phyloP scores from a whole-genome alignment of 2,113 vertebrate genomes.

The Chionis minor region DNA sequence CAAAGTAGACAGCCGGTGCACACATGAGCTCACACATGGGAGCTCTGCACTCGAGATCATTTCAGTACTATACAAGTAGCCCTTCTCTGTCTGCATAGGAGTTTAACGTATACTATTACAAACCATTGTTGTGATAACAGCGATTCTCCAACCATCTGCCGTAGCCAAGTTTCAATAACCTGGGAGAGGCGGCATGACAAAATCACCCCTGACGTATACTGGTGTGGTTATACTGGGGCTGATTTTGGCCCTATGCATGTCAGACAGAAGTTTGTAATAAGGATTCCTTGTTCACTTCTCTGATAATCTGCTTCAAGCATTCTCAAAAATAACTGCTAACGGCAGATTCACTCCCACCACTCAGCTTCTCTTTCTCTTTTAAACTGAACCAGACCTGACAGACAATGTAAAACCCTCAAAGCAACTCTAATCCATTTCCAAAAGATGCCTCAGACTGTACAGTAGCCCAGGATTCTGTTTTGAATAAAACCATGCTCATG shows the following conservation, averaged over 20 bases:
- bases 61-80: background rate
- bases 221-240: background rate
- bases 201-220: background rate
- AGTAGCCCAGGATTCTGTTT: slow-evolving; percentile 61
- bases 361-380: slow-evolving; percentile 46
- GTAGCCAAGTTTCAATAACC: background rate
- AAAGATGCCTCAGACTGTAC: slow-evolving; percentile 53
- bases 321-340: slow-evolving; percentile 43
- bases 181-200: background rate
- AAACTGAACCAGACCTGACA: slow-evolving; percentile 55
- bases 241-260: background rate
- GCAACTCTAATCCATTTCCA: slow-evolving; percentile 69
- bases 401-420: slow-evolving; percentile 65
- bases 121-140: slow-evolving; percentile 39
- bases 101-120: background rate
- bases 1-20: background rate
- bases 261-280: slow-evolving; percentile 52
- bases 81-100: background rate
- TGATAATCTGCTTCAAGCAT: slow-evolving; percentile 40
- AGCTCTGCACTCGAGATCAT: background rate
- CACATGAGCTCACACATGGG: background rate
- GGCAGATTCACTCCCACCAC: slow-evolving; percentile 44
- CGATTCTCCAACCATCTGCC: slow-evolving; percentile 5
- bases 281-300: slow-evolving; percentile 11
- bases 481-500: slow-evolving; percentile 56